A percentile compares a stretch with the other conserved stretches of the same genome.
These are phyloP conservation scores for Phragmatobia fuliginosa DNA, from an alignment of 2,888 invertebrate genomes.

Conservation along the genomic window DNA sequence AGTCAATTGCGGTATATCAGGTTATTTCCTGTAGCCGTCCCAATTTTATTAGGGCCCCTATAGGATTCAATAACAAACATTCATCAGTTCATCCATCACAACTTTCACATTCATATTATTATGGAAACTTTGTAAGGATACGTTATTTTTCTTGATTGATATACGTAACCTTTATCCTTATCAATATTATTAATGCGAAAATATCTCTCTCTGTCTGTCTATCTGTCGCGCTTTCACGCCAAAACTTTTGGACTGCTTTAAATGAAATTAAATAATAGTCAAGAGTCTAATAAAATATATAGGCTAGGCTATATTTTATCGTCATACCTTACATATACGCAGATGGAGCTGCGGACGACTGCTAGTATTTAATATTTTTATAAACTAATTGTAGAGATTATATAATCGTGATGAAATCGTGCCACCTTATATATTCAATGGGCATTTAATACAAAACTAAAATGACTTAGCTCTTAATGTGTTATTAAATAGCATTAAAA, in stretches of 20 bases:
- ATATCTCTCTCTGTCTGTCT: no score
- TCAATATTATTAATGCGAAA: no score
- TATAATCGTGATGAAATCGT: neutral
- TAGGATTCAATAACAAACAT: slow-evolving; percentile 22
- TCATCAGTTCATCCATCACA: slow-evolving; percentile 10
- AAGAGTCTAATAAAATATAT: no score
- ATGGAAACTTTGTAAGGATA: neutral
- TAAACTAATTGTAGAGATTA: neutral
- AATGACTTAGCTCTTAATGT: neutral
- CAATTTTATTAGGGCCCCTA: slow-evolving; percentile 11
- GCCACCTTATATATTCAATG: neutral
- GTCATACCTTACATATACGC: no score
- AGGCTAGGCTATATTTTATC: no score
- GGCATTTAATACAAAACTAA: neutral
- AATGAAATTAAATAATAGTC: no score
- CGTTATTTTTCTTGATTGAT: neutral
- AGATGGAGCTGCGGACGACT: no score
- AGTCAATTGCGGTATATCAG: neutral
- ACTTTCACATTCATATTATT: slow-evolving; percentile 4
- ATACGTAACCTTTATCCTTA: no score
- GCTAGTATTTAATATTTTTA: no score
- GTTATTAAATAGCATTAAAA: neutral
- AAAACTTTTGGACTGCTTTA: no score
- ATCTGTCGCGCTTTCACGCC: no score
- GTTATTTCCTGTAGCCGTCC: neutral